A percentile compares a stretch with the other conserved stretches of the same genome.
phyloP scores from a whole-genome alignment of 2,888 invertebrate species.

The Aricia artaxerxes region DNA sequence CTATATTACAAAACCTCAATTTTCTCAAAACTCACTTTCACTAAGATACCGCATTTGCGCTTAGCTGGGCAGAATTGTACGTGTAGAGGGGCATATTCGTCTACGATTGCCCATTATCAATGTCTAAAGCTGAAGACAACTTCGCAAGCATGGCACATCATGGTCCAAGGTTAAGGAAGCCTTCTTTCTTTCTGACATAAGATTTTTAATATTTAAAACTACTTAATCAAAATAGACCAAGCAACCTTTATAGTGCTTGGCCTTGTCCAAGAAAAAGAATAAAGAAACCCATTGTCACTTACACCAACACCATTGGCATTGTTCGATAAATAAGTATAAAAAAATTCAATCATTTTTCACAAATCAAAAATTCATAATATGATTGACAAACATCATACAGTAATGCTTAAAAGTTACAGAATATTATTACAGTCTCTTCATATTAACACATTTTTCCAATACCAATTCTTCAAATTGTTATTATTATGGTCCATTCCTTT shows the following conservation, averaged over 20 bases:
- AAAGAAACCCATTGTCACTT: background rate
- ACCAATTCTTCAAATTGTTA: background rate
- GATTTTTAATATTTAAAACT: background rate
- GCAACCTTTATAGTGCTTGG: background rate
- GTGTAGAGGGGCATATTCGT: no score
- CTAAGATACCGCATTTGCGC: no score
- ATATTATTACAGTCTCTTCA: background rate
- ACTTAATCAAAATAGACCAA: background rate
- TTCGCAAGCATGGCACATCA: no score
- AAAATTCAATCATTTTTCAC: background rate
- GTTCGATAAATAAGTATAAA: background rate
- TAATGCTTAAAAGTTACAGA: background rate
- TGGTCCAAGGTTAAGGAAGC: no score
- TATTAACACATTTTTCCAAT: background rate
- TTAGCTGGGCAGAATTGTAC: no score
- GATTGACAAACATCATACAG: background rate
- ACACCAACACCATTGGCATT: background rate
- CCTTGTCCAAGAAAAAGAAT: no score
- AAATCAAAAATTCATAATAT: background rate
- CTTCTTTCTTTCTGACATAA: background rate
- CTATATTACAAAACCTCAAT: no score
- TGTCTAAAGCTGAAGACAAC: no score
- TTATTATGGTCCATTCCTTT: background rate
- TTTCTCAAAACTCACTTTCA: no score
- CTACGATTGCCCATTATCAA: no score